A percentile compares a stretch with the other conserved stretches of the same genome.
These are phyloP conservation scores for Clupea harengus DNA, from an alignment of 2,113 vertebrate genomes.

Conservation along the genomic window DNA sequence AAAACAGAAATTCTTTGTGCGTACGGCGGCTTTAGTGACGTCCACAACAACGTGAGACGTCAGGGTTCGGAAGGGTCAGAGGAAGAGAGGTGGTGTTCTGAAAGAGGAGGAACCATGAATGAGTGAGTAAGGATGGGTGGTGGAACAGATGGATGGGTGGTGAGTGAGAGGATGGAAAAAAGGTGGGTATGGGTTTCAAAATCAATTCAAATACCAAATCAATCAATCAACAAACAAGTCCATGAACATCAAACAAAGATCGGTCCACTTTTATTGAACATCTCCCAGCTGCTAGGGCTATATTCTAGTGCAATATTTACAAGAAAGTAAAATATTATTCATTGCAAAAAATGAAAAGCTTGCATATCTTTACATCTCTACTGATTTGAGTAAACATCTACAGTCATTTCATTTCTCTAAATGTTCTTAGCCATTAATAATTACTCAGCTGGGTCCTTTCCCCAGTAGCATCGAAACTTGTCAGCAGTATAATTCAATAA, in stretches of 20 bases:
- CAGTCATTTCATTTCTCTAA: background rate
- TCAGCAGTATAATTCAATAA: background rate
- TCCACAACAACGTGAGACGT: background rate
- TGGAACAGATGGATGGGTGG: background rate
- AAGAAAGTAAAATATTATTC: background rate
- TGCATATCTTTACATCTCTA: constrained; percentile 7
- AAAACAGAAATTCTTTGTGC: background rate
- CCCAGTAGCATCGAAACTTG: background rate
- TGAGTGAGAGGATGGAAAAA: background rate
- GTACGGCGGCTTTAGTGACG: background rate
- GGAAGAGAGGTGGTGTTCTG: background rate
- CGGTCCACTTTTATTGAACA: constrained; percentile 3
- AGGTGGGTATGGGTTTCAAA: background rate
- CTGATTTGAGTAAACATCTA: constrained; percentile 9
- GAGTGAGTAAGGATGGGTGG: background rate
- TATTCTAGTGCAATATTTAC: background rate
- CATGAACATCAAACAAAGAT: background rate
- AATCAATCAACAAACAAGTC: background rate
- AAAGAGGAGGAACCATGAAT: background rate
- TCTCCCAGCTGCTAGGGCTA: background rate
- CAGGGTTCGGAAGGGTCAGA: background rate
- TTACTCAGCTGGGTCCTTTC: background rate
- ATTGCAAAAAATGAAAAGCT: background rate
- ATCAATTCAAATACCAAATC: background rate
- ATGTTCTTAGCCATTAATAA: background rate